These are phyloP conservation scores for Dicyrtoma fusca DNA, from an alignment of 2,888 invertebrate genomes.

Conservation along the genomic window DNA sequence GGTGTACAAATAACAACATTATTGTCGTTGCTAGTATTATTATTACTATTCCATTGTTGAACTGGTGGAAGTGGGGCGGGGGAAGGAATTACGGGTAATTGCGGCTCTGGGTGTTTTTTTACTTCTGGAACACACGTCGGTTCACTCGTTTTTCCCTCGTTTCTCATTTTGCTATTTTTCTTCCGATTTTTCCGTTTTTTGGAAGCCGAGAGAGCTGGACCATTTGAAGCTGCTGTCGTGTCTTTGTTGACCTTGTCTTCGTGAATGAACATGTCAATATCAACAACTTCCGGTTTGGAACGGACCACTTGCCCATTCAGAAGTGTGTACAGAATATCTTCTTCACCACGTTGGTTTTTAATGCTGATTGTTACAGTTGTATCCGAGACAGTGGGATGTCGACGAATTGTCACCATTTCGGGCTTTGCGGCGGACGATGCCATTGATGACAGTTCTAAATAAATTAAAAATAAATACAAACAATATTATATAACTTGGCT, in stretches of 20 bases:
- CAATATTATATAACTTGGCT: no score
- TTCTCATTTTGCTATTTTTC: conserved; percentile 29
- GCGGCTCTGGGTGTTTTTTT: no score
- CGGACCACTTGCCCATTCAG: conserved; percentile 60
- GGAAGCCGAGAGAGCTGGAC: no score
- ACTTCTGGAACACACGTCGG: no score
- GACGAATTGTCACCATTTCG: conserved; percentile 69
- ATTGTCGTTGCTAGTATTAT: background rate
- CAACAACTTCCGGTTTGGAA: conserved; percentile 17
- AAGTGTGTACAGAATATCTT: conserved; percentile 73
- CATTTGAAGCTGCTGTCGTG: background rate
- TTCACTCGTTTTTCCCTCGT: conserved; percentile 9
- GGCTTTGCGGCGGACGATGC: conserved; percentile 10
- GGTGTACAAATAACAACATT: conserved; percentile 1
- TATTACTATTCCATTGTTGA: no score
- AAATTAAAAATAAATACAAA: no score
- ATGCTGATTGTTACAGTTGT: conserved; percentile 77
- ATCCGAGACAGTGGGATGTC: conserved; percentile 61
- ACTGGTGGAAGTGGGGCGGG: no score
- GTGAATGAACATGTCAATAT: conserved; percentile 16
- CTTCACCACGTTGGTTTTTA: conserved; percentile 73
- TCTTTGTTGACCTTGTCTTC: background rate
- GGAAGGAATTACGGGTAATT: no score
- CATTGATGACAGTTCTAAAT: no score
- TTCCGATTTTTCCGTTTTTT: no score